Conservation (phyloP, 2,113 vertebrate genomes). For the Emydocephalus ijimae region DNA sequence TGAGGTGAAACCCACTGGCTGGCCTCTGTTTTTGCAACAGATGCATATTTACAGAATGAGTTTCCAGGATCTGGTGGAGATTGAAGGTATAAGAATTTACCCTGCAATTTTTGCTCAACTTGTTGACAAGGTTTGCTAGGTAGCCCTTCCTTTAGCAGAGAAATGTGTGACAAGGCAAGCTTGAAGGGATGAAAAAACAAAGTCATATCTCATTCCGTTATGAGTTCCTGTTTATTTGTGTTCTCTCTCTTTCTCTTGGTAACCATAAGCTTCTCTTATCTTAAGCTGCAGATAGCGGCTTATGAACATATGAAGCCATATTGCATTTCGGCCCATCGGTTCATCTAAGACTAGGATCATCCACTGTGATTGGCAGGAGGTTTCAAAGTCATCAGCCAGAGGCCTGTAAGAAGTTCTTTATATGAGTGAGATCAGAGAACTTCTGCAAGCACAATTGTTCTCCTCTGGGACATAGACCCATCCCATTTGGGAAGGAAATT, state of each 20-base stretch:
- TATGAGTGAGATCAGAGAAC: background rate
- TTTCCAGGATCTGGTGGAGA: background rate
- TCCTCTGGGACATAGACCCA: background rate
- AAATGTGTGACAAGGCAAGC: background rate
- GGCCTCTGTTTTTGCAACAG: constrained; percentile 8
- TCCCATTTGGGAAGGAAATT: background rate
- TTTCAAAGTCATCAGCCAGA: background rate
- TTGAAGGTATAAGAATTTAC: background rate
- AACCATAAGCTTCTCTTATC: background rate
- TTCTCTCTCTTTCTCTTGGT: background rate
- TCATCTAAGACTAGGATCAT: background rate
- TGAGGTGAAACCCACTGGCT: background rate
- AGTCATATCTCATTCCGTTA: background rate
- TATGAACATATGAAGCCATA: background rate
- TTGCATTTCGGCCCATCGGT: background rate
- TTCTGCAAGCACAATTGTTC: background rate
- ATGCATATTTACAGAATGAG: background rate
- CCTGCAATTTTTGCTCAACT: background rate
- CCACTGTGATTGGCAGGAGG: no score
- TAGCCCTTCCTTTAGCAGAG: background rate
- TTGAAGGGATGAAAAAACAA: background rate
- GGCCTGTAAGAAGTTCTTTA: background rate
- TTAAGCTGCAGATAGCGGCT: background rate
- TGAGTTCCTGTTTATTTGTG: background rate
- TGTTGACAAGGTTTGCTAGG: background rate